A percentile compares a stretch with the other conserved stretches of the same genome.
phyloP scores from a whole-genome alignment of 2,113 vertebrate species.

The Leucosticte australis region DNA sequence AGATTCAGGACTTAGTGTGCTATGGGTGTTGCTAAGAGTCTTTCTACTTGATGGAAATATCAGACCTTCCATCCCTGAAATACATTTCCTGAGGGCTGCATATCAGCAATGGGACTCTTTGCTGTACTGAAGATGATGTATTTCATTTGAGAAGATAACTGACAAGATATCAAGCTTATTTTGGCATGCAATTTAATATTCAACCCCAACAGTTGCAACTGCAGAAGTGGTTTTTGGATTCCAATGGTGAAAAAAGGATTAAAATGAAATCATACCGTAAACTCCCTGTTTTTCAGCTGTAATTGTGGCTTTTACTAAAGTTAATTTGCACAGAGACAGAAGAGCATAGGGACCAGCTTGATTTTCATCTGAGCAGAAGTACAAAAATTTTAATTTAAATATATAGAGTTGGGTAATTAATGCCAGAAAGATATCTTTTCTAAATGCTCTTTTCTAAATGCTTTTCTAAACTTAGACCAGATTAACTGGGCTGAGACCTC shows the following conservation, averaged over 20 bases:
- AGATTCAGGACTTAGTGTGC: background rate
- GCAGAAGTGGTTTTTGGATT: background rate
- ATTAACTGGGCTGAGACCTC: background rate
- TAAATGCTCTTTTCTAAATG: background rate
- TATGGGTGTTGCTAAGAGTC: background rate
- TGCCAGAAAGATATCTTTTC: background rate
- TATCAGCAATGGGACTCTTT: background rate
- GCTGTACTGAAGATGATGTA: conserved; percentile 30
- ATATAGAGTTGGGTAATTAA: background rate
- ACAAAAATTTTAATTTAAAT: background rate
- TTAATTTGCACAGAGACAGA: background rate
- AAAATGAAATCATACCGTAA: background rate
- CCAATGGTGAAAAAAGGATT: background rate
- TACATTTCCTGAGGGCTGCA: background rate
- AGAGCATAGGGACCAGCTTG: background rate
- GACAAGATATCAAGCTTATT: conserved; percentile 26
- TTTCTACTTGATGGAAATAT: conserved; percentile 32
- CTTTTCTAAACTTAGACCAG: accelerated
- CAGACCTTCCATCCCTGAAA: conserved; percentile 28
- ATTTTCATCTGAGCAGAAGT: background rate
- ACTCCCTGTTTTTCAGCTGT: background rate
- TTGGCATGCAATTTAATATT: conserved; percentile 56
- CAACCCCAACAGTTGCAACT: background rate
- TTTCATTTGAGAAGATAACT: conserved; percentile 46
- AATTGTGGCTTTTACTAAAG: background rate